Evolutionary conservation across 2,888 invertebrate species (phyloP).

Genomic region (Osmoderma eremita): DNA sequence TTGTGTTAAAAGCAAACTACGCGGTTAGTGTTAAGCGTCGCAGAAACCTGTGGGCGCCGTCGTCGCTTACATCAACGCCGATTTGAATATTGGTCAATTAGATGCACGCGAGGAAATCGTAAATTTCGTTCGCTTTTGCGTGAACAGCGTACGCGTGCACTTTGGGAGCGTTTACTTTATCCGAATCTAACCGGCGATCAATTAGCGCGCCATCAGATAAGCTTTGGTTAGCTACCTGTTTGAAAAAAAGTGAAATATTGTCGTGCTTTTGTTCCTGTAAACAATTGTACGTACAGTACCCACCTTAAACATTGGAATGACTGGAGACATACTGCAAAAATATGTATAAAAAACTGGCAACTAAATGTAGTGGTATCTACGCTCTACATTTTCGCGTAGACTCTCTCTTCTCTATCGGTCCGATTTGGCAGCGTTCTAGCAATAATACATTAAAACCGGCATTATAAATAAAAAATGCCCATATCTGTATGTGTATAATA

Average conservation of each 20-base stretch:
- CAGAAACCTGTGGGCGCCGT: neutral
- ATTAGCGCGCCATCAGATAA: constrained; percentile 32
- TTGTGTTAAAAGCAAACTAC: no score
- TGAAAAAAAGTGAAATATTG: neutral
- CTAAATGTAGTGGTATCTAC: no score
- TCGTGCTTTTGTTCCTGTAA: constrained; percentile 1
- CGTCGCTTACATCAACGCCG: constrained; percentile 25
- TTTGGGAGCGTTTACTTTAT: constrained; percentile 1
- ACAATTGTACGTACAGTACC: no score
- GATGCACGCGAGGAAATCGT: constrained; percentile 25
- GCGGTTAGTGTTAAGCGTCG: neutral
- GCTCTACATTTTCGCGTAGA: no score
- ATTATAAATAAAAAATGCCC: no score
- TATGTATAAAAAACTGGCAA: no score
- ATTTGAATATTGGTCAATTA: constrained; percentile 33
- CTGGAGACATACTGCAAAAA: no score
- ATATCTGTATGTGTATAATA: no score
- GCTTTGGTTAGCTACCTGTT: constrained; percentile 20
- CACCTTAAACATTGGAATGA: no score
- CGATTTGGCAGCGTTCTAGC: no score
- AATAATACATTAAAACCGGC: no score
- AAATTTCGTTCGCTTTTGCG: constrained; percentile 35
- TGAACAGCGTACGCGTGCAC: constrained; percentile 30
- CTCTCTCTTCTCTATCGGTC: no score
- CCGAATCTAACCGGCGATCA: constrained; percentile 31